Percentiles rank a stretch among this genome's conserved stretches.
Evolutionary conservation across 2,797 vertebrate genomes (phyloP).

Genomic region (Ataeniobius toweri): DNA sequence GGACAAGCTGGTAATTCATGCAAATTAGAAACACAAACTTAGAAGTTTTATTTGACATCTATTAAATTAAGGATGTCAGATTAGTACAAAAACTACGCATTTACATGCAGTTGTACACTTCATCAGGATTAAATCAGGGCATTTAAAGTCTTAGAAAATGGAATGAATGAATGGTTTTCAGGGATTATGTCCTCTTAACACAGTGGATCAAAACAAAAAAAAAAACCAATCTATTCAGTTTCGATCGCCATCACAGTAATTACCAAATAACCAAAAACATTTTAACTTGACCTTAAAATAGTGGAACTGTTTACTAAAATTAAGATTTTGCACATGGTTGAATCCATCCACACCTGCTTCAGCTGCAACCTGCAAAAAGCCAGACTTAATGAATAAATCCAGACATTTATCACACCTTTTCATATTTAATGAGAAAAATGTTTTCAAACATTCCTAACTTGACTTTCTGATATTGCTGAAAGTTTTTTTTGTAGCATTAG

Average conservation of each 20-base stretch:
- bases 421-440: neutral
- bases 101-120: constrained; percentile 55
- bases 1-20: neutral
- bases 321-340: neutral
- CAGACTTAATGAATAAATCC: neutral
- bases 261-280: constrained; percentile 21
- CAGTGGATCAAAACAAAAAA: constrained; percentile 16
- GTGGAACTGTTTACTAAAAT: constrained; percentile 4
- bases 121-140: constrained; percentile 31
- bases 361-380: neutral
- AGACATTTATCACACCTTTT: neutral
- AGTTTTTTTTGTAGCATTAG: constrained; percentile 10
- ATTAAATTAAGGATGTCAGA: constrained; percentile 67
- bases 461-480: neutral
- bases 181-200: constrained; percentile 20
- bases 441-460: neutral
- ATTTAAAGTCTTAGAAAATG: constrained; percentile 31
- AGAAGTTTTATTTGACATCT: constrained; percentile 74
- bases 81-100: constrained; percentile 72
- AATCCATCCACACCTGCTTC: too few relatives aligned
- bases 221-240: constrained; percentile 9
- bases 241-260: constrained; percentile 16
- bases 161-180: constrained; percentile 39
- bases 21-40: constrained; percentile 25
- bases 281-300: constrained; percentile 21